These are phyloP conservation scores for Eriosoma lanigerum DNA, from an alignment of 1,140 invertebrate species.

Conservation along the genomic window DNA sequence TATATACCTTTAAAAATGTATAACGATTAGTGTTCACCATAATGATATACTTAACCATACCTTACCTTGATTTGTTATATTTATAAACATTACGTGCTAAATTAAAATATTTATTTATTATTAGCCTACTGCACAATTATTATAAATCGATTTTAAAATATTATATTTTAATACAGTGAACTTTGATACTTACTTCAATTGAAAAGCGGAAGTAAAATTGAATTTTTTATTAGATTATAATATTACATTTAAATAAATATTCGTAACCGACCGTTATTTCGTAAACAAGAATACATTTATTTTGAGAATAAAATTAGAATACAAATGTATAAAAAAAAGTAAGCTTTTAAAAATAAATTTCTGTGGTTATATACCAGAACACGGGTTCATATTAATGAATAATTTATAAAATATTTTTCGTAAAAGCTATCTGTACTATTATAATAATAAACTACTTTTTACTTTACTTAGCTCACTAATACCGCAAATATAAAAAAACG, in stretches of 20 bases:
- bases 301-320: not conserved
- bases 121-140: too few relatives aligned
- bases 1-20: too few relatives aligned
- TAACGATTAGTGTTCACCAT: too few relatives aligned
- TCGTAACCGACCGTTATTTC: not conserved
- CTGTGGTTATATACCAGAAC: not conserved
- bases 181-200: not conserved
- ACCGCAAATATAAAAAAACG: too few relatives aligned
- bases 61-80: too few relatives aligned
- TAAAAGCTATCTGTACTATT: too few relatives aligned
- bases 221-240: not conserved
- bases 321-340: conserved; percentile 6
- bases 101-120: too few relatives aligned
- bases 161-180: not conserved
- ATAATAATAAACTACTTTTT: too few relatives aligned
- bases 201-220: not conserved
- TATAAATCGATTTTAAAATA: too few relatives aligned
- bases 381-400: conserved; percentile 2
- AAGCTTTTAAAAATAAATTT: not conserved
- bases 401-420: not conserved
- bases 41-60: too few relatives aligned
- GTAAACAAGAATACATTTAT: not conserved
- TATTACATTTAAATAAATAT: not conserved
- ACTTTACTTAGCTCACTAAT: too few relatives aligned
- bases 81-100: too few relatives aligned